Conservation (phyloP, 2,888 invertebrate genomes). For the Cryptophagus acutangulus region DNA sequence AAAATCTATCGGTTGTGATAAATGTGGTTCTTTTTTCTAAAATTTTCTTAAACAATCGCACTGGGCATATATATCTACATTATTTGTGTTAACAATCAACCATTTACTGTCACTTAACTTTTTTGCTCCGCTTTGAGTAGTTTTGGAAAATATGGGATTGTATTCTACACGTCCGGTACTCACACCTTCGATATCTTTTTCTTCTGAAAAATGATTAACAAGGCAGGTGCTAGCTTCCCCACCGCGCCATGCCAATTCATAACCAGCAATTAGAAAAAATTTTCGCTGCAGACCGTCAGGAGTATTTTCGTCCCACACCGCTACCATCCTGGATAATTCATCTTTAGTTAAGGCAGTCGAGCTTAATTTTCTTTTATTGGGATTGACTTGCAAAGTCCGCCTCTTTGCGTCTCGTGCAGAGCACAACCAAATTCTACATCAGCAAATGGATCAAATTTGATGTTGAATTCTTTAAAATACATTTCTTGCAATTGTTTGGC, state of each 20-base stretch:
- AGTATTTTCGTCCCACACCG: too few relatives aligned
- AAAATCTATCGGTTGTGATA: slow-evolving; percentile 10
- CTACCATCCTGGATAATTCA: not conserved
- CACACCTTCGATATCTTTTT: slow-evolving; percentile 2
- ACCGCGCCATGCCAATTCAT: slow-evolving; percentile 8
- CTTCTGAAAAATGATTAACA: not conserved
- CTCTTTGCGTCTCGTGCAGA: not conserved
- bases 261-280: slow-evolving; percentile 7
- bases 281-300: slow-evolving; percentile 9
- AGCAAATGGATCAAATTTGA: not conserved
- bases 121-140: slow-evolving; percentile 19
- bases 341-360: not conserved
- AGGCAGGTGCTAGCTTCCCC: slow-evolving; percentile 6
- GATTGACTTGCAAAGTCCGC: not conserved
- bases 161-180: slow-evolving; percentile 20
- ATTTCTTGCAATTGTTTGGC: slow-evolving; percentile 21
- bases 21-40: slow-evolving; percentile 1
- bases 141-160: slow-evolving; percentile 23
- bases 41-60: slow-evolving; percentile 12
- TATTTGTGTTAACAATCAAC: slow-evolving; percentile 16
- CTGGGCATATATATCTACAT: slow-evolving; percentile 14
- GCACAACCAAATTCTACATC: not conserved
- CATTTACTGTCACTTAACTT: slow-evolving; percentile 21
- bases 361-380: not conserved
- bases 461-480: slow-evolving; percentile 16